phyloP scores from a whole-genome alignment of 2,888 invertebrate species.

The Schizotus pectinicornis region DNA sequence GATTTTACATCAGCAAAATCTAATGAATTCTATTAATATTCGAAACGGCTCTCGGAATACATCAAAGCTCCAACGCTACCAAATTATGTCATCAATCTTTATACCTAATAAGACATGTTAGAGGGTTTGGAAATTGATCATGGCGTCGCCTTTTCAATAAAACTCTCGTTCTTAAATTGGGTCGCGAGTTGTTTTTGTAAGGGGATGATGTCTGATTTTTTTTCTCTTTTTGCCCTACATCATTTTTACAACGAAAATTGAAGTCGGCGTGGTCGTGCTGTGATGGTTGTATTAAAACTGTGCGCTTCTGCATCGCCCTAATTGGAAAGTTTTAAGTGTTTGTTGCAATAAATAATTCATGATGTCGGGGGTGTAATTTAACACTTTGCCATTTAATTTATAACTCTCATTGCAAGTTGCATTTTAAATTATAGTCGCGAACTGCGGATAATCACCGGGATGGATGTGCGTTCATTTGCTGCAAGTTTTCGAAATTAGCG shows the following conservation, averaged over 20 bases:
- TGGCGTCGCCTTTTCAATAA: no score
- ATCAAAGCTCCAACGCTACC: neutral
- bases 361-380: slow-evolving; percentile 2
- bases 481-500: no score
- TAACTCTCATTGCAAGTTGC: neutral
- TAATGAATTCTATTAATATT: slow-evolving; percentile 4
- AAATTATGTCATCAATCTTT: neutral
- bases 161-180: neutral
- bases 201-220: no score
- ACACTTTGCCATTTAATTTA: neutral
- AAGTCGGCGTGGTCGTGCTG: no score
- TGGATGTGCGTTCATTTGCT: no score
- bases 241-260: no score
- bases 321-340: neutral
- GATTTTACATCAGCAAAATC: slow-evolving; percentile 4
- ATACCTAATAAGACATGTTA: neutral
- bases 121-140: no score
- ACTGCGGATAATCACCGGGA: no score
- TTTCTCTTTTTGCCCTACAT: no score
- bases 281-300: no score
- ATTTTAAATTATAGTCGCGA: no score
- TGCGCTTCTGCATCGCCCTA: neutral
- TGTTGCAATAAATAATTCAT: slow-evolving; percentile 2
- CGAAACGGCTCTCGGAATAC: neutral
- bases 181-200: neutral